Evolutionary conservation across 2,888 invertebrate species (phyloP), one percentile per base, ranked within the genome.

Genomic region (Aspidiotus destructor): DNA sequence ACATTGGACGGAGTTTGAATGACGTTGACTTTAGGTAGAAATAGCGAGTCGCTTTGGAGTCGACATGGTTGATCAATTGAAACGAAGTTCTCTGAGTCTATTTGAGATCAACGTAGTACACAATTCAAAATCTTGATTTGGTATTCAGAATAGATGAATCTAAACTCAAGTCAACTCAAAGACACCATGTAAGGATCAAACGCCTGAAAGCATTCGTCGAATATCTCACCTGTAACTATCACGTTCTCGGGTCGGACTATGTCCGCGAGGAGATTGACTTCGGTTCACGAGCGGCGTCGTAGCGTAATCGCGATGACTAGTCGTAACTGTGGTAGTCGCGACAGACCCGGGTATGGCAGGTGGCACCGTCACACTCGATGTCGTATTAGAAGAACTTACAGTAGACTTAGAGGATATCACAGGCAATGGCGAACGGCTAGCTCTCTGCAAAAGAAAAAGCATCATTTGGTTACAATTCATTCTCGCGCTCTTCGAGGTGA

Each of bases 191-290:
- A 28, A 3, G 5, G 28, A 28, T 28, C 28, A 28, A 28, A 28
- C 6, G 6, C 5, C 5, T 28, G 2, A 28, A 28, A 1, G 28
- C 28, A 28, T 1, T 28, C 28, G 28, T 60, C 13, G 11, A 10
- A 42, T 40, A 42, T 61, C 41, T 54, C 81, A 91, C 91, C 90
- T 90, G 80, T 89, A 91, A 78, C 86, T 89, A 76, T 91, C 91
- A 73, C 91, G 82, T 78, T 92, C 91, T 75, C 89, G 82, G 74
- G 81, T 85, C 64, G 89, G 87, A 77, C 87, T 87, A 76, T 86
- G 88, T 70, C 86, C 87, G 74, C 87, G 82, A 16, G 90, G 89
- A 58, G 89, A 88, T 77, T 87, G 86, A 70, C 79, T 76, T 69
- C 79, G 79, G 53, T 78, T 76, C 70, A 80, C 73, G 70, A 79